Conservation (phyloP, 2,113 vertebrate genomes). For the Raja brachyura region DNA sequence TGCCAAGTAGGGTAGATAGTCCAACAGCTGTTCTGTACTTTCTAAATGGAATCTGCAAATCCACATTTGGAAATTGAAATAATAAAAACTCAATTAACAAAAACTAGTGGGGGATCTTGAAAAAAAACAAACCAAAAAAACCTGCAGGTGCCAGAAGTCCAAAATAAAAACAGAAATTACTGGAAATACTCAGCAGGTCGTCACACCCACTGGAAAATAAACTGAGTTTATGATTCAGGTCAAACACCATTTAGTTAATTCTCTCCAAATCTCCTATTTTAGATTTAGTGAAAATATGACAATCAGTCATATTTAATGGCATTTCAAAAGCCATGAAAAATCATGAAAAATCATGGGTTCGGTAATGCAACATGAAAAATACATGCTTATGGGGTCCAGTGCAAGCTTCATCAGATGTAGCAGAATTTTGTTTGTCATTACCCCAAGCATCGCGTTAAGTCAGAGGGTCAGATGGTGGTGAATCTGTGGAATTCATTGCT, state of each 20-base stretch:
- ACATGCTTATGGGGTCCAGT: neutral
- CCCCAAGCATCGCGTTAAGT: neutral
- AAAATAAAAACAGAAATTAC: no score
- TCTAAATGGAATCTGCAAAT: neutral
- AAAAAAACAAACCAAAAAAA: no score
- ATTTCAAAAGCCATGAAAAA: neutral
- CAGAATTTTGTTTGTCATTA: neutral
- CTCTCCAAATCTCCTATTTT: neutral
- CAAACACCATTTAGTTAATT: neutral
- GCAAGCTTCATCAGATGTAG: neutral
- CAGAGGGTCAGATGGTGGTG: no score
- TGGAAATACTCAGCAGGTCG: no score
- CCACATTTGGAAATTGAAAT: neutral
- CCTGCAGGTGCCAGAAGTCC: no score
- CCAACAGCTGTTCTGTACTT: neutral
- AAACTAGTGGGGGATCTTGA: no score
- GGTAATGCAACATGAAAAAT: neutral
- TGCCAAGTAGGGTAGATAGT: neutral
- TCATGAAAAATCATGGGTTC: neutral
- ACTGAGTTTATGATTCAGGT: no score
- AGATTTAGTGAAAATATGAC: neutral
- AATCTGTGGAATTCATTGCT: no score
- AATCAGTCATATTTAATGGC: neutral
- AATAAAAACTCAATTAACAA: no score
- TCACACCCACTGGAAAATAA: no score